Base-by-base conservation (phyloP, 2,888 invertebrate species). In the Aphrophora alni region DNA sequence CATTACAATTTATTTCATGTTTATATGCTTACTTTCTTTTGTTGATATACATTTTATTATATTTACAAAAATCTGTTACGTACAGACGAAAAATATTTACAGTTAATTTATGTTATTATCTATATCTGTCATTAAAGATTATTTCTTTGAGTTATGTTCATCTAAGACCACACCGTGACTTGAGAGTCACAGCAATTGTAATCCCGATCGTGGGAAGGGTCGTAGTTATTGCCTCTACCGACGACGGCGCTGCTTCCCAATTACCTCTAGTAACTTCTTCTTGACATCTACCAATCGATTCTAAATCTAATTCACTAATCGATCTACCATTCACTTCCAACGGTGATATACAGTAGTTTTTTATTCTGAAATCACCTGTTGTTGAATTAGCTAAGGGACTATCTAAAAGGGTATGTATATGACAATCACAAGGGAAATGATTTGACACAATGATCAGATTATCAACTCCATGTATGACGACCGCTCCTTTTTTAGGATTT, bases 391-490 rank as follows among this genome's bases (percentile, higher is more conserved):
- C 94, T 83, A 96, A 89, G 51, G 95, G 94, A 83, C 95, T 94
- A 80, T 93, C 92, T 78, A 95, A 89, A 38, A 96, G 91, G 80
- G 94, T 93, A 86, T 94, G 94, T 75, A 94, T 91, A 85, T 95
- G 95, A 87, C 96, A 97, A 88, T 96, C 95, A 88, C 96, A 97
- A 1, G 96, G 96, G 87, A 96, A 93, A 87, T 95, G 95, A 88
- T 97, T 97, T 75, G 93, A 92, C 80, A 92, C 90, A 86, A 95
- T 93, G 86, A 93, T 92, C 82, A 96, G 88, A 85, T 91, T 91
- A 82, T 93, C 93, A 76, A 95, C 94, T n/a, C 91, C 92, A 84
- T 93, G 92, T 73, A 94, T 89, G n/a, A 92, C 90, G 78, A 96
- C 91, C 51, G 92, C 90, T 84, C 92, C 93, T 1, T 91, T 89